These are phyloP conservation scores for Pristis pectinata DNA, from an alignment of 2,797 vertebrate species.

Conservation along the genomic window DNA sequence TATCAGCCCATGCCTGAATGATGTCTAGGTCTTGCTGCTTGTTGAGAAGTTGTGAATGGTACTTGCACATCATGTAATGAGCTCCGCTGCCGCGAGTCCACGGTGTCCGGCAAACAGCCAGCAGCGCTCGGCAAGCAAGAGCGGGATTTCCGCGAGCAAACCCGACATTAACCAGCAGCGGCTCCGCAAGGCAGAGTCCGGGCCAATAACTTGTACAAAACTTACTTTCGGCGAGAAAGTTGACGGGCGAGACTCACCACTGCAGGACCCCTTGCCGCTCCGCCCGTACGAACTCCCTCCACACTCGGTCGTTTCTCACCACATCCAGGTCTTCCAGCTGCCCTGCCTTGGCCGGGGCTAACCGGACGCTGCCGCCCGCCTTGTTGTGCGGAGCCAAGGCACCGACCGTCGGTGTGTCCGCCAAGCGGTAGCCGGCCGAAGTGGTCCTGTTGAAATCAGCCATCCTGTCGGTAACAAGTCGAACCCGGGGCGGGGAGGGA, in stretches of 20 bases:
- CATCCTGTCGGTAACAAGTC: conserved; percentile 38
- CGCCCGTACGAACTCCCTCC: conserved; percentile 59
- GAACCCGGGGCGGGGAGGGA: no score
- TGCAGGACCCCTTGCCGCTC: conserved; percentile 55
- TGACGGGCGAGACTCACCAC: conserved; percentile 56
- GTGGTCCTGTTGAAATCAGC: conserved; percentile 48
- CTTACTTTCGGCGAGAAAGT: background rate
- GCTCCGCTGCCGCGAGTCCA: no score
- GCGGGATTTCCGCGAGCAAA: no score
- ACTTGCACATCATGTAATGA: no score
- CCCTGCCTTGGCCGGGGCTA: conserved; percentile 30
- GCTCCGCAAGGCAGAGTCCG: no score
- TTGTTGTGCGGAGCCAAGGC: conserved; percentile 40
- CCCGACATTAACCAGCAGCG: no score
- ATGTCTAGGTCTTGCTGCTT: no score
- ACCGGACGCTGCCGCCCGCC: background rate
- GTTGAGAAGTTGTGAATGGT: no score
- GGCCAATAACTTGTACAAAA: background rate
- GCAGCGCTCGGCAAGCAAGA: no score
- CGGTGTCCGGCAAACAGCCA: no score
- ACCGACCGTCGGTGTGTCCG: conserved; percentile 44
- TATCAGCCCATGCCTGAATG: no score
- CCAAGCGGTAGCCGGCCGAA: conserved; percentile 56
- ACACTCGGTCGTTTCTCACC: conserved; percentile 59
- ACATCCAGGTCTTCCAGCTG: conserved; percentile 46